phyloP scores from a whole-genome alignment of 1,140 invertebrate genomes.

The Melipona quadrifasciata region DNA sequence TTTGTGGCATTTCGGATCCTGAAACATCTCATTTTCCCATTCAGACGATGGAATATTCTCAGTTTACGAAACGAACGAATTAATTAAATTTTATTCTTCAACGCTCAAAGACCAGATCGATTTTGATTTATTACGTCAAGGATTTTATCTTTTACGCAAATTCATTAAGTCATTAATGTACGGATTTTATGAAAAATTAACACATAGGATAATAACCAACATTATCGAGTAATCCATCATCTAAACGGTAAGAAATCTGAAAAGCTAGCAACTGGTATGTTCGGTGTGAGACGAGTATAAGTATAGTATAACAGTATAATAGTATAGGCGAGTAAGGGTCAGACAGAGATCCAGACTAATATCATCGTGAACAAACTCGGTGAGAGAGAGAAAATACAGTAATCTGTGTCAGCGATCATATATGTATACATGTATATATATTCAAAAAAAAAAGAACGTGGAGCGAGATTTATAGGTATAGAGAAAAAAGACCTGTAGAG shows the following conservation, averaged over 20 bases:
- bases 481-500: constrained; percentile 25
- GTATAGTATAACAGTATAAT: constrained; percentile 47
- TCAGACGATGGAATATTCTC: constrained; percentile 52
- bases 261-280: constrained; percentile 65
- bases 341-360: neutral
- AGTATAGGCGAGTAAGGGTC: constrained; percentile 31
- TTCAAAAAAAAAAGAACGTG: constrained; percentile 15
- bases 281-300: constrained; percentile 55
- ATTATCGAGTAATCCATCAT: constrained; percentile 37
- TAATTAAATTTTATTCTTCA: neutral
- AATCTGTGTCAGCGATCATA: neutral
- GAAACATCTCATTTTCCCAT: constrained; percentile 41
- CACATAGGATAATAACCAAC: too few species aligned
- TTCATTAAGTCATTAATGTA: too few species aligned
- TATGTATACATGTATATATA: constrained; percentile 20
- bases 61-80: neutral
- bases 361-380: neutral
- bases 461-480: constrained; percentile 18
- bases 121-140: too few species aligned
- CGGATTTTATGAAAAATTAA: too few species aligned
- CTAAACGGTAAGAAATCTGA: constrained; percentile 58
- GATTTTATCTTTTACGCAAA: too few species aligned
- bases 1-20: constrained; percentile 55
- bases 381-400: neutral
- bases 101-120: too few species aligned